A percentile compares a stretch with the other conserved stretches of the same genome.
phyloP scores from a whole-genome alignment of 2,113 vertebrate species.

The Gavia stellata region DNA sequence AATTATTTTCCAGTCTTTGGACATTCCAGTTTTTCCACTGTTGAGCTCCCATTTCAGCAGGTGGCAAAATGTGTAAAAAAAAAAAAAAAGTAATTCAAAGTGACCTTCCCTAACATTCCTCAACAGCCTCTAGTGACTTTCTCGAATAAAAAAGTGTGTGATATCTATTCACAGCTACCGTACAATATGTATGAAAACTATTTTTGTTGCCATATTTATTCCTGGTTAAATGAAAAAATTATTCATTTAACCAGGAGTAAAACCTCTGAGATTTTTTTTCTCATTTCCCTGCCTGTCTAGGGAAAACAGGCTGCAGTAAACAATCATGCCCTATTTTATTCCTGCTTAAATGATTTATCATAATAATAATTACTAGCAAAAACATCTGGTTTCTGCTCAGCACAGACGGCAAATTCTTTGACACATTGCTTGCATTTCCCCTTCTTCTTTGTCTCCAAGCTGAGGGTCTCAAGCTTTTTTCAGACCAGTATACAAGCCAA shows the following conservation, averaged over 20 bases:
- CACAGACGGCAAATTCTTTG: constrained; percentile 44
- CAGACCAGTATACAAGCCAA: background rate
- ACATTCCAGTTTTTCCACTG: constrained; percentile 2
- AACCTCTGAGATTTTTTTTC: constrained; percentile 69
- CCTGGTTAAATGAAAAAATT: constrained; percentile 68
- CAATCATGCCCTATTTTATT: constrained; percentile 75
- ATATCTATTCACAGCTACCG: constrained; percentile 44
- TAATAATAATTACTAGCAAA: constrained; percentile 74
- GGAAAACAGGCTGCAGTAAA: constrained; percentile 71
- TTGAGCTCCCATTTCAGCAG: background rate
- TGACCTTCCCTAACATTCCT: constrained; percentile 20
- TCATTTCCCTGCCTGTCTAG: constrained; percentile 65
- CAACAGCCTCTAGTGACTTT: constrained; percentile 18
- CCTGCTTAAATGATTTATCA: constrained; percentile 76
- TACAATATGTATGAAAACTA: constrained; percentile 47
- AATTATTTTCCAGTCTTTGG: background rate
- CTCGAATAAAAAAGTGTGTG: constrained; percentile 5
- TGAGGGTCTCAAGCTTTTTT: constrained; percentile 25
- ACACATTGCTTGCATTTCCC: constrained; percentile 29
- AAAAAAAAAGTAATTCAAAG: background rate
- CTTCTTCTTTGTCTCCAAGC: background rate
- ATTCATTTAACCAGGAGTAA: constrained; percentile 71
- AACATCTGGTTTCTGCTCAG: constrained; percentile 70
- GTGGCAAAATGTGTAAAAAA: background rate
- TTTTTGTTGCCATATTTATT: constrained; percentile 64